Evolutionary conservation across 35 echinoderm and acorn worm genomes (phyloP).

Genomic region (Holothuria glaberrima): DNA sequence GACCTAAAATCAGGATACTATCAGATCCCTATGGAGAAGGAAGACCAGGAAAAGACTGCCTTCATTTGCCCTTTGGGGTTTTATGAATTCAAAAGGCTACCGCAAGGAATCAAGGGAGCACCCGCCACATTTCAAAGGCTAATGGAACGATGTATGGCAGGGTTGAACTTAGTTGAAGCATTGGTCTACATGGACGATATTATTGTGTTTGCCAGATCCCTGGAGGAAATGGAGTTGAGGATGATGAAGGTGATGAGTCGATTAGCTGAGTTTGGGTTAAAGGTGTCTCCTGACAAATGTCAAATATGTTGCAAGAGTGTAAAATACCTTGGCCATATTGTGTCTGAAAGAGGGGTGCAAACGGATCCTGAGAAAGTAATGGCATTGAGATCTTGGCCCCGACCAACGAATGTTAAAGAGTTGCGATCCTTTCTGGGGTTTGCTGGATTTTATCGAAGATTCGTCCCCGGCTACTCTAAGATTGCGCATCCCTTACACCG

Average conservation of each 20-base stretch:
- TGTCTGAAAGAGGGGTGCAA: slow-evolving; percentile 54
- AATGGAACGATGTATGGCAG: slow-evolving; percentile 76
- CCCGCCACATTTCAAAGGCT: slow-evolving; percentile 80
- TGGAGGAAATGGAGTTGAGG: slow-evolving; percentile 68
- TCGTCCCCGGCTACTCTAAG: slow-evolving; percentile 64
- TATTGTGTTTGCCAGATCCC: slow-evolving; percentile 57
- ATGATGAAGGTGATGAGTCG: slow-evolving; percentile 58
- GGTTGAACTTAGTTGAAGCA: slow-evolving; percentile 60
- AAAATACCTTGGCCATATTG: slow-evolving; percentile 75
- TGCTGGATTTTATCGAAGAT: slow-evolving; percentile 71
- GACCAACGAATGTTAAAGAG: slow-evolving; percentile 55
- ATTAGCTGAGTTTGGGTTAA: slow-evolving; percentile 70
- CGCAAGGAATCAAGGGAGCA: slow-evolving; percentile 69
- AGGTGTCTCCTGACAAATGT: slow-evolving; percentile 70
- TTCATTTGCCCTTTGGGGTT: slow-evolving; percentile 82
- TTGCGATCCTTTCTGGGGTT: slow-evolving; percentile 70
- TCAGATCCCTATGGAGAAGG: slow-evolving; percentile 69
- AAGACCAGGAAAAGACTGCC: slow-evolving; percentile 77
- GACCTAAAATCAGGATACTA: slow-evolving; percentile 85
- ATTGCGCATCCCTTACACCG: slow-evolving; percentile 65
- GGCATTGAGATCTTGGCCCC: slow-evolving; percentile 46
- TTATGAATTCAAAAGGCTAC: slow-evolving; percentile 71
- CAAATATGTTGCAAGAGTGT: slow-evolving; percentile 40
- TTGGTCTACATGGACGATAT: slow-evolving; percentile 77
- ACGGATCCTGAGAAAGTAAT: slow-evolving; percentile 68